These are phyloP conservation scores for Apamea epomidion DNA, from an alignment of 2,888 invertebrate genomes.

Conservation along the genomic window DNA sequence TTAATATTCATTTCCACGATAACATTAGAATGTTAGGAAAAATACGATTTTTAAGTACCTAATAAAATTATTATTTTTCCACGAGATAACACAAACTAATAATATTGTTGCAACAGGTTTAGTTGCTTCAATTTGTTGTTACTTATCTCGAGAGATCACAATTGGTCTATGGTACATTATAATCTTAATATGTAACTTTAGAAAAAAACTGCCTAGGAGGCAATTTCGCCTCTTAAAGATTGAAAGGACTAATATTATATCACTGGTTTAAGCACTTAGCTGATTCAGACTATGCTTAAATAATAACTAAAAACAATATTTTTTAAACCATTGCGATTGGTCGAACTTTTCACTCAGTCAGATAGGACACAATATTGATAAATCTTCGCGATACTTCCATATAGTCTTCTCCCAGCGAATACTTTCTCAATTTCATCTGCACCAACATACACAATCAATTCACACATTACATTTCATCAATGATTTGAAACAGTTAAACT, in stretches of 20 bases:
- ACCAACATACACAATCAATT: too few species aligned
- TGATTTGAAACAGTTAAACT: too few species aligned
- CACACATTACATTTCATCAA: too few species aligned
- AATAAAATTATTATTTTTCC: background rate
- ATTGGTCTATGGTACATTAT: too few species aligned
- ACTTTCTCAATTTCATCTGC: too few species aligned
- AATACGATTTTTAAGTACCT: background rate
- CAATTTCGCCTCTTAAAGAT: background rate
- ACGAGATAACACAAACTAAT: background rate
- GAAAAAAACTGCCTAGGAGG: background rate
- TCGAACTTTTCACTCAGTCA: background rate
- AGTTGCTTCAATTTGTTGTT: background rate
- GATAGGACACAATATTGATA: background rate
- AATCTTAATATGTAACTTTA: too few species aligned
- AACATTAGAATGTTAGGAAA: slow-evolving; percentile 12
- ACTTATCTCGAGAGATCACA: background rate
- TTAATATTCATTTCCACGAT: slow-evolving; percentile 60
- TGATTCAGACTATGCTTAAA: background rate
- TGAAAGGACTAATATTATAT: background rate
- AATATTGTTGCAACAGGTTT: background rate
- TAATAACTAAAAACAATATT: background rate
- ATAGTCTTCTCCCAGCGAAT: too few species aligned
- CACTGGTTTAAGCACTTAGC: background rate
- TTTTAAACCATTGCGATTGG: background rate
- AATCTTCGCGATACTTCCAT: too few species aligned